Evolutionary conservation across 2,797 vertebrate species (phyloP).

Genomic region (Natrix natrix): DNA sequence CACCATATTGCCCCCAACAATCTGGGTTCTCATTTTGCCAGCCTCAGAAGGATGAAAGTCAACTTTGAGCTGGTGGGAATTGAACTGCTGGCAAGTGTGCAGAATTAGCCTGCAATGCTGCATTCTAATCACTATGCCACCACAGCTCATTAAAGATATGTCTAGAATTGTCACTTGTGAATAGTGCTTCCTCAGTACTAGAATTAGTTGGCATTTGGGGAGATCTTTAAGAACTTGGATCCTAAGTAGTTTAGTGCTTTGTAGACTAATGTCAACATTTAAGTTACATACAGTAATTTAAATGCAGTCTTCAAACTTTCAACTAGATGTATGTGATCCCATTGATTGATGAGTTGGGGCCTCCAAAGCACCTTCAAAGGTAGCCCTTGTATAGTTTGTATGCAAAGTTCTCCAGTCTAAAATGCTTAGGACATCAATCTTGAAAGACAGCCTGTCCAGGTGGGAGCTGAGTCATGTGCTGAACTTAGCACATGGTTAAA

Average conservation of each 20-base stretch:
- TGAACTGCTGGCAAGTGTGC: neutral
- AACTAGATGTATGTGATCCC: neutral
- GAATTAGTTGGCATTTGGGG: neutral
- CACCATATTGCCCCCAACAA: neutral
- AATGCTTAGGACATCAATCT: neutral
- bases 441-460: neutral
- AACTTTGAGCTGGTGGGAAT: neutral
- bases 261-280: neutral
- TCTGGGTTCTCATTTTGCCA: neutral
- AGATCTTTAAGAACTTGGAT: neutral
- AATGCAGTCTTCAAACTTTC: neutral
- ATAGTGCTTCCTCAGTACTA: neutral
- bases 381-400: neutral
- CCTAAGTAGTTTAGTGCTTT: neutral
- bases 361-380: neutral
- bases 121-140: neutral
- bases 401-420: neutral
- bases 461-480: neutral
- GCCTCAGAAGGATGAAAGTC: neutral
- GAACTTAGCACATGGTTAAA: neutral
- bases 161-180: neutral
- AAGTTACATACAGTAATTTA: neutral
- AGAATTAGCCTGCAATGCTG: neutral
- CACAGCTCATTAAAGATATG: neutral
- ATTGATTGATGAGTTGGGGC: neutral